phyloP scores from a whole-genome alignment of 2,797 vertebrate genomes.

The Danio choprae region DNA sequence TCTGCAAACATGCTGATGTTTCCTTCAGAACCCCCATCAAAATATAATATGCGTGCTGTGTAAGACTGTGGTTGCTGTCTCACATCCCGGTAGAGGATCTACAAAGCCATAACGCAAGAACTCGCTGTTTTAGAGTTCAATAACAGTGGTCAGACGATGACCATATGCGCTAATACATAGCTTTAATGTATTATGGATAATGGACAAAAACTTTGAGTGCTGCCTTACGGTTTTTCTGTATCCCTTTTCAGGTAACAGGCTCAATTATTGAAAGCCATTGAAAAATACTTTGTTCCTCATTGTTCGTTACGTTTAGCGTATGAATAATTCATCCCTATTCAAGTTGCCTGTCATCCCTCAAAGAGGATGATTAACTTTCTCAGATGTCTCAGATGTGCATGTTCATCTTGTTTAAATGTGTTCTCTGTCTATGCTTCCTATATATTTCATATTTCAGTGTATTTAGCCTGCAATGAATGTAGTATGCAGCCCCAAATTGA shows the following conservation, averaged over 20 bases:
- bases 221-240: constrained; percentile 63
- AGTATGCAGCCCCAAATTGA: neutral
- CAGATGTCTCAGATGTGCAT: constrained; percentile 57
- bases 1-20: constrained; percentile 24
- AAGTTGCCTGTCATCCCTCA: constrained; percentile 72
- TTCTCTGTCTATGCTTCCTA: constrained; percentile 1
- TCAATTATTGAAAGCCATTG: constrained; percentile 72
- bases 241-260: constrained; percentile 79
- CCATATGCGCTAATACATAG: constrained; percentile 48
- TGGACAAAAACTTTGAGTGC: constrained; percentile 54
- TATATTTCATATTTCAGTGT: neutral
- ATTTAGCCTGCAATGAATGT: neutral
- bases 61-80: constrained; percentile 25
- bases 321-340: constrained; percentile 81
- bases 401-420: constrained; percentile 7
- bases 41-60: neutral
- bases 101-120: constrained; percentile 41
- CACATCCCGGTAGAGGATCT: constrained; percentile 18
- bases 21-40: constrained; percentile 29
- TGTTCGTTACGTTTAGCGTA: constrained; percentile 77
- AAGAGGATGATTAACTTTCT: constrained; percentile 68
- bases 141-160: constrained; percentile 33
- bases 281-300: constrained; percentile 81
- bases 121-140: constrained; percentile 49
- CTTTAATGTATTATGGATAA: constrained; percentile 60